A percentile compares a stretch with the other conserved stretches of the same genome.
Conservation (phyloP, 2,888 invertebrate genomes). For the Germaria angustata region DNA sequence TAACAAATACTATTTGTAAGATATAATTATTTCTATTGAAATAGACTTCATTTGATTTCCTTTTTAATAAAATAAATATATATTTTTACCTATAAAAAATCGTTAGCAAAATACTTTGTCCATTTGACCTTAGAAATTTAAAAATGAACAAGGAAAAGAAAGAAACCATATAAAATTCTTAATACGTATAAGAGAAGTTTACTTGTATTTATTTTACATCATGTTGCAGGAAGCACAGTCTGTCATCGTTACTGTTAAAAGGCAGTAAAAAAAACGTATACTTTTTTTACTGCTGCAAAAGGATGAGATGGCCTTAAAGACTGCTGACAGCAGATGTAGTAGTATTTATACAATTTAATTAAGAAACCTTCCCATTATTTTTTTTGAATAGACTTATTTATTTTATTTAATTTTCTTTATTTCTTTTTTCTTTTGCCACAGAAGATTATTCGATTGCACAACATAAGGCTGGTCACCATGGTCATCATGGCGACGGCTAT, state of each 20-base stretch:
- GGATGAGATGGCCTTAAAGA: background rate
- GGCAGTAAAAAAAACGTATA: background rate
- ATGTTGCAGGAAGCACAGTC: slow-evolving; percentile 2
- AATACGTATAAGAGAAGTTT: slow-evolving; percentile 13
- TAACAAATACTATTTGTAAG: background rate
- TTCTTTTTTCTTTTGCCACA: background rate
- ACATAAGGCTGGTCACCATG: slow-evolving; percentile 47
- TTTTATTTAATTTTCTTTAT: background rate
- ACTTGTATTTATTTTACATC: slow-evolving; percentile 28
- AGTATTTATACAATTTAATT: slow-evolving; percentile 49
- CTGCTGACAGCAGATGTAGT: background rate
- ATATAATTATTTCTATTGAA: slow-evolving; percentile 10
- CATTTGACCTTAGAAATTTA: slow-evolving; percentile 27
- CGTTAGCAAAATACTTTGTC: slow-evolving; percentile 4
- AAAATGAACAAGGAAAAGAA: slow-evolving; percentile 15
- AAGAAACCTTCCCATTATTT: slow-evolving; percentile 19
- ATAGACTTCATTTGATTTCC: background rate
- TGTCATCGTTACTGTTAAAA: background rate
- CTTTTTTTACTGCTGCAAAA: background rate
- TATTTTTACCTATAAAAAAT: background rate
- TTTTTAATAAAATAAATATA: background rate
- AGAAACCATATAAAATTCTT: background rate
- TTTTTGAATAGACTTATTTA: background rate
- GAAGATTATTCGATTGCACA: slow-evolving; percentile 47
- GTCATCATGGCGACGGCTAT: slow-evolving; percentile 75